A percentile compares a stretch with the other conserved stretches of the same genome.
Evolutionary conservation across 2,888 invertebrate genomes (phyloP).

Genomic region (Synanthedon myopaeformis): DNA sequence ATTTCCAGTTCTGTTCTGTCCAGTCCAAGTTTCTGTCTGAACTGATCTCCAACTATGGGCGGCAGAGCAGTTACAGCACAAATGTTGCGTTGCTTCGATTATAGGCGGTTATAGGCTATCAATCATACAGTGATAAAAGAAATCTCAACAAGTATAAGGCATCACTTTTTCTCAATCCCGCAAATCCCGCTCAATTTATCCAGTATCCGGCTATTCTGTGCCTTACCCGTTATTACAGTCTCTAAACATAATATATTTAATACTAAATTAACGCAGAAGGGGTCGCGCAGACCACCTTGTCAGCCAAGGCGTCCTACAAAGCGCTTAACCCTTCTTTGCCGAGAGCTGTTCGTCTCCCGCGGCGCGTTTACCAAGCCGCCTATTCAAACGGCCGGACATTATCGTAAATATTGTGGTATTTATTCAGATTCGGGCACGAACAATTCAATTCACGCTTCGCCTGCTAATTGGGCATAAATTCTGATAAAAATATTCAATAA

Average conservation of each 20-base stretch:
- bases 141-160: too few relatives aligned
- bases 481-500: constrained; percentile 65
- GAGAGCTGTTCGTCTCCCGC: constrained; percentile 30
- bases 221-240: too few relatives aligned
- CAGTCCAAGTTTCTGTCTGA: too few relatives aligned
- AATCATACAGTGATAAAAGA: too few relatives aligned
- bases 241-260: constrained; percentile 19
- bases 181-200: too few relatives aligned
- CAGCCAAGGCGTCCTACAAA: constrained; percentile 54
- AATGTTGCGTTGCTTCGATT: too few relatives aligned
- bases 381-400: constrained; percentile 57
- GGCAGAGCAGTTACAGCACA: too few relatives aligned
- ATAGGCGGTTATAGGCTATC: too few relatives aligned
- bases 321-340: constrained; percentile 57
- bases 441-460: constrained; percentile 68
- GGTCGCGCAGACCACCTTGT: constrained; percentile 56
- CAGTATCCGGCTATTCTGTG: too few relatives aligned
- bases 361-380: constrained; percentile 39
- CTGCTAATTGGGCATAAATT: constrained; percentile 67
- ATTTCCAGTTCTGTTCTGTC: too few relatives aligned
- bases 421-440: constrained; percentile 64
- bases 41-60: too few relatives aligned
- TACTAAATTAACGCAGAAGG: constrained; percentile 54
- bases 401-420: constrained; percentile 69
- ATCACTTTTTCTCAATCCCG: too few relatives aligned